phyloP scores from a whole-genome alignment of 1,140 invertebrate species.

The Pachyrhynchus sulphureomaculatus region DNA sequence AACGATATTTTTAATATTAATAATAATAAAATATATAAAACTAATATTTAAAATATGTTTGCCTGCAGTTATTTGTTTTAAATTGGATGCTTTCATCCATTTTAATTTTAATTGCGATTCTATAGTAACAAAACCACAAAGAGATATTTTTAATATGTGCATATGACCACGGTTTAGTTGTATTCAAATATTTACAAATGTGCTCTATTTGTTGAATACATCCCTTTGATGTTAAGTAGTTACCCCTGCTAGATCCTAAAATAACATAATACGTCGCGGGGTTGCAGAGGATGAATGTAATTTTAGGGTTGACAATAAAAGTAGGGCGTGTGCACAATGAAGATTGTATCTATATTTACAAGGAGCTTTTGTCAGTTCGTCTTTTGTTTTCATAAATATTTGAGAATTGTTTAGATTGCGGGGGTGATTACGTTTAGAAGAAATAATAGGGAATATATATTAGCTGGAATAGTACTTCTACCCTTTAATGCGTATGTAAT shows the following conservation, averaged over 20 bases:
- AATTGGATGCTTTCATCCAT: too few relatives aligned
- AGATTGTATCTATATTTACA: conserved; percentile 28
- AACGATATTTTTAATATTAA: too few relatives aligned
- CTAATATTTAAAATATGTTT: too few relatives aligned
- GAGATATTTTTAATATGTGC: conserved; percentile 20
- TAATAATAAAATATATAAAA: too few relatives aligned
- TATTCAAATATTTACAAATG: conserved; percentile 29
- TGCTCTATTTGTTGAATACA: conserved; percentile 19
- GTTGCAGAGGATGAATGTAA: background rate
- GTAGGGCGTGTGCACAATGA: conserved; percentile 23
- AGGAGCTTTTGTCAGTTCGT: conserved; percentile 24
- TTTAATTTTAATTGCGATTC: conserved; percentile 1
- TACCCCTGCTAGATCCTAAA: conserved; percentile 22
- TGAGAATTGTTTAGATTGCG: conserved; percentile 21
- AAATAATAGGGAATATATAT: conserved; percentile 12
- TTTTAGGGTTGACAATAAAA: conserved; percentile 21
- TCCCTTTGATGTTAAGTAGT: conserved; percentile 32
- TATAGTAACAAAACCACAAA: conserved; percentile 10
- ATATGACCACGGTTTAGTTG: conserved; percentile 8
- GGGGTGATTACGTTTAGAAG: conserved; percentile 14
- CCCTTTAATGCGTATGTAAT: too few relatives aligned
- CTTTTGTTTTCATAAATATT: conserved; percentile 20
- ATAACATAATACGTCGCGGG: conserved; percentile 23
- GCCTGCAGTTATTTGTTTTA: too few relatives aligned
- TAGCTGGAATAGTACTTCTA: background rate